Evolutionary conservation across 2,113 vertebrate genomes (phyloP), one percentile per base, ranked within the genome.

Genomic region (Pagrus major): DNA sequence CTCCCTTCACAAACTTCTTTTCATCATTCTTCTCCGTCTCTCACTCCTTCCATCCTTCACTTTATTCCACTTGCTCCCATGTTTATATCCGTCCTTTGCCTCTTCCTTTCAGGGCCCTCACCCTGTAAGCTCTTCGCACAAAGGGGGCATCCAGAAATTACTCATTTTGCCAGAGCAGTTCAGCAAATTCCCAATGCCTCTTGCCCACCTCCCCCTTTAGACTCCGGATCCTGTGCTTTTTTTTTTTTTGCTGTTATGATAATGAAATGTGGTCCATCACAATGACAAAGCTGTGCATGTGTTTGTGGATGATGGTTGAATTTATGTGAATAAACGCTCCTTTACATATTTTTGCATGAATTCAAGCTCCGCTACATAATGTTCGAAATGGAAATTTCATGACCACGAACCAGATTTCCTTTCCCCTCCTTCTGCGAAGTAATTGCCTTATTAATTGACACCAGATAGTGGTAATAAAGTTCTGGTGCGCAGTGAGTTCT

Each of bases 91-190:
- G 80, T 72, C 83, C 81, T 84, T 69, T 84, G 72, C 88, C 85
- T 81, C 82, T 64, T 90, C 78, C 78, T 81, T 90, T 90, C 90
- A 90, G 25, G 78, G 78, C 82, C 80, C 81, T 90, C 91, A 52
- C 81, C 91, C 88, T 78, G 80, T 93, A 94, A 94, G 92, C 93
- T 90, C 91, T 83, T 66, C 76, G 76, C 90, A 95, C 94, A 95
- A 95, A 90, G 76, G 76, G 88, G 85, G 83, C 86, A 85, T 90
- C 92, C 86, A 93, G 87, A 92, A 95, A 95, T 95, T 91, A 92
- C 93, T 94, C 86, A 91, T 93, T 93, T 94, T 85, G 86, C 79
- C 18, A 71, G 75, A 84, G 89, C 83, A 70, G 83, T 80, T 93
- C 64, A 59, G 83, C 78, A 86, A 85, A 89, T 87, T 89, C 89